Base-by-base conservation (phyloP, 2,113 vertebrate species). In the Sterrhoptilus dennistouni region DNA sequence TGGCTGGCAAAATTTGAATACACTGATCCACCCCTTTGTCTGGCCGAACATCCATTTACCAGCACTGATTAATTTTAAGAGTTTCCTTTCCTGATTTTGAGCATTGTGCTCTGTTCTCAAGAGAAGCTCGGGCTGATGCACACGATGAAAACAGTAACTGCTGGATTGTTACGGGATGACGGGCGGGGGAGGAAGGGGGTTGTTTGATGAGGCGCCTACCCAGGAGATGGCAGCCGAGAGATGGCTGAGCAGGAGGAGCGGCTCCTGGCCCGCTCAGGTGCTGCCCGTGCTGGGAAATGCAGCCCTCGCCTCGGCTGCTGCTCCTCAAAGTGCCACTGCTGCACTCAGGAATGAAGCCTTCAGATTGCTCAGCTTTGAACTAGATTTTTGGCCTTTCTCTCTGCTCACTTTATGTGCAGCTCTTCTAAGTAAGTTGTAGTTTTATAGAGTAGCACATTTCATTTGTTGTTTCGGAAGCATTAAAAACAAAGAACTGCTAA, bases 181-280 rank as follows among this genome's bases (percentile, higher is more conserved):
- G 0, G 6, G 18, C 1, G 0, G 20, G 6, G 11, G 12, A 15
- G n/a, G 27, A 29, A 75, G 3, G 9, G 28, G 15, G 2, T 22
- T 24, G 49, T 66, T 76, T 69, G 38, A 5, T 68, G 6, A 83
- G 56, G 56, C 12, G 14, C 64, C 66, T 61, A 52, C 78, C 93
- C 96, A 93, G 96, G 74, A 96, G 96, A 60, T 93, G 96, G 89
- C 96, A 97, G 91, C 86, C 27, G 35, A 92, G 93, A 49, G 82
- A 84, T 40, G 24, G 40, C 80, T 47, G 53, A 53, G 65, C 4
- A 2, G 35, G 28, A 12, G n/a, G 5, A 71, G n/a, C 0, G 0
- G 60, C 40, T 78, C 33, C 36, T 56, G 12, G 42, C 23, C 47
- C 0, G 7, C 57, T 50, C 49, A 68, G 83, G 76, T 88, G 79